These are phyloP conservation scores for Eupithecia tripunctaria DNA, from an alignment of 2,888 invertebrate species.

Conservation along the genomic window DNA sequence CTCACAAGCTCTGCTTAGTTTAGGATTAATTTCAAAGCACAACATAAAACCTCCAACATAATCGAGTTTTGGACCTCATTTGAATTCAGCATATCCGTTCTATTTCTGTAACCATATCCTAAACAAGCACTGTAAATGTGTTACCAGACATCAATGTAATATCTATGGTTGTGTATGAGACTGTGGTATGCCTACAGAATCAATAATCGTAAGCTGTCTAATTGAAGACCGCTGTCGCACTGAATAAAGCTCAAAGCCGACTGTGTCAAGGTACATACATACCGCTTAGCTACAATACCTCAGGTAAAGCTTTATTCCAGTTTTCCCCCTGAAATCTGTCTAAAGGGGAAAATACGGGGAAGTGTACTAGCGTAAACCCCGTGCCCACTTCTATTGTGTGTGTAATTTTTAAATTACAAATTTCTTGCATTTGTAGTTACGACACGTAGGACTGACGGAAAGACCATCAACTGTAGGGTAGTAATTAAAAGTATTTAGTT, in stretches of 20 bases:
- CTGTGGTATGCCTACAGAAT: slow-evolving; percentile 18
- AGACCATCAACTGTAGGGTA: background rate
- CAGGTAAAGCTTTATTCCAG: background rate
- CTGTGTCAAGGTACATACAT: slow-evolving; percentile 2
- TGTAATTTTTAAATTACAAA: no score
- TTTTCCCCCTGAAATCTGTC: no score
- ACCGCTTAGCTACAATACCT: background rate
- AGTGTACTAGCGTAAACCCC: no score
- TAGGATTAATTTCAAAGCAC: background rate
- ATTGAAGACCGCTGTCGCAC: slow-evolving; percentile 31
- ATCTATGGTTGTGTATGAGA: slow-evolving; percentile 6
- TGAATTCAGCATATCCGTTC: background rate
- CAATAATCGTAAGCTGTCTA: slow-evolving; percentile 30
- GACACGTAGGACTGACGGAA: background rate
- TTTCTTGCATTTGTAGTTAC: no score
- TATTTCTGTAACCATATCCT: background rate
- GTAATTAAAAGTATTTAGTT: no score
- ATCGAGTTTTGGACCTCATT: background rate
- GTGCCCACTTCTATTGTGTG: no score
- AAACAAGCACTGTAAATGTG: slow-evolving; percentile 3
- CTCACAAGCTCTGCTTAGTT: background rate
- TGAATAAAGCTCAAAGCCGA: background rate
- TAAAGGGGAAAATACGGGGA: no score
- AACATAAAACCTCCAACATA: background rate
- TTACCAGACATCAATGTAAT: background rate